A percentile compares a stretch with the other conserved stretches of the same genome.
These are phyloP conservation scores for Oophaga pumilio DNA, from an alignment of 2,113 vertebrate genomes.

Conservation along the genomic window DNA sequence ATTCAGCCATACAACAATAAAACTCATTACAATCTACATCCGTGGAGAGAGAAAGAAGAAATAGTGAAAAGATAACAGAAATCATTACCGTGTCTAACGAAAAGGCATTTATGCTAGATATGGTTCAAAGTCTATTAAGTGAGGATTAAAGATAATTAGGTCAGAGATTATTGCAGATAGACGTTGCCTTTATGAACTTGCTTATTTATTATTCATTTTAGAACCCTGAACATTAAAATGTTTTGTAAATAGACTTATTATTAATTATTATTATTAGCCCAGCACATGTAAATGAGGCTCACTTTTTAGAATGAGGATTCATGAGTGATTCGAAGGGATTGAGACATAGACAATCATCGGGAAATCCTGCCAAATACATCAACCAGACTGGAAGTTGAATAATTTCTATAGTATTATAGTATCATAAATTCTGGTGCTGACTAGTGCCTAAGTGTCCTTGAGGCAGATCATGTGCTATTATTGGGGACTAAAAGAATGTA, in stretches of 20 bases:
- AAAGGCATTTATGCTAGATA: conserved; percentile 45
- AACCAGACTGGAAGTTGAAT: background rate
- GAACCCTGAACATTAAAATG: background rate
- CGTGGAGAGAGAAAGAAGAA: conserved; percentile 46
- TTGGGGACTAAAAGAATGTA: no score
- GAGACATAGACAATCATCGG: background rate
- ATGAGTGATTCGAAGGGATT: no score
- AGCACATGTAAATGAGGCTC: background rate
- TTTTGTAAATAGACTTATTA: conserved; percentile 22
- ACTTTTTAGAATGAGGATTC: background rate
- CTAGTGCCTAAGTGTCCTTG: no score
- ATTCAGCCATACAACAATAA: conserved; percentile 46
- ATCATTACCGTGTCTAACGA: conserved; percentile 50
- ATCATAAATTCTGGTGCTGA: no score
- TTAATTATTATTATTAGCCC: conserved; percentile 43
- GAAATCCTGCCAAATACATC: background rate
- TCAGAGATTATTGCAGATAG: conserved; percentile 34
- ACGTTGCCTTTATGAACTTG: background rate
- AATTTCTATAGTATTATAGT: no score
- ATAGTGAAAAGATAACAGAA: conserved; percentile 54
- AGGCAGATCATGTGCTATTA: no score
- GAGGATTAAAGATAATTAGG: conserved; percentile 54
- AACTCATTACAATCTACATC: conserved; percentile 54
- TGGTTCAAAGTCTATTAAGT: conserved; percentile 54
- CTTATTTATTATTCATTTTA: conserved; percentile 26